Percentiles rank a stretch among this genome's conserved stretches.
Evolutionary conservation across 2,888 invertebrate genomes (phyloP).

Genomic region (Tenthredo livida): DNA sequence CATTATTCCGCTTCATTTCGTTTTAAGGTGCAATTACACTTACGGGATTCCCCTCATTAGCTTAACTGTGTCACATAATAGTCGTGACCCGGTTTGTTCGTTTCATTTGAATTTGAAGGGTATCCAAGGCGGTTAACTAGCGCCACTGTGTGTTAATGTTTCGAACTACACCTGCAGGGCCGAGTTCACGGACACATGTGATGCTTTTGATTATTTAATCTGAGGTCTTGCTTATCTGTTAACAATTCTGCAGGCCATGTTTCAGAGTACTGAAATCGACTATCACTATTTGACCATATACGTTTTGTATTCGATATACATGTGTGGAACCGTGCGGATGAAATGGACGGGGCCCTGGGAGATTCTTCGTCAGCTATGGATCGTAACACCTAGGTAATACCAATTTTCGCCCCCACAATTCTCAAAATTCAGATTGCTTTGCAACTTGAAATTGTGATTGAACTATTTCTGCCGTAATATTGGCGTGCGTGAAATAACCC

Average conservation of each 20-base stretch:
- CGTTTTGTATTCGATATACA: not conserved
- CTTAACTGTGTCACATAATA: not conserved
- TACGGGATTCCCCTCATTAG: slow-evolving; percentile 3
- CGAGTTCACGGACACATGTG: not conserved
- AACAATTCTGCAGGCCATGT: not conserved
- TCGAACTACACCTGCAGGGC: not conserved
- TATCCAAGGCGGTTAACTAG: not conserved
- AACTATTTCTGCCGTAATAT: not conserved
- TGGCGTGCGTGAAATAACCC: not conserved
- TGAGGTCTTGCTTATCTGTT: not conserved
- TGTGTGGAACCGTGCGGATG: not conserved
- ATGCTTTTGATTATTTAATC: not conserved
- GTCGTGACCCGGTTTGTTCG: not conserved
- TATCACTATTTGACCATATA: too few relatives aligned
- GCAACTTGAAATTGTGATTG: not conserved
- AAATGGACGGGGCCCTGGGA: not conserved
- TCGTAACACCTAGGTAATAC: not conserved
- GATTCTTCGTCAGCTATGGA: not conserved
- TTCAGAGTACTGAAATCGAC: not conserved
- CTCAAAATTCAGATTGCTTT: not conserved
- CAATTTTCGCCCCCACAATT: not conserved
- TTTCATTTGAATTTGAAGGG: not conserved
- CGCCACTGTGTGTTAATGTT: not conserved
- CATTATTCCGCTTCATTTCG: not conserved
- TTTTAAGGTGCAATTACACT: not conserved